Percentiles rank a stretch among this genome's conserved stretches.
These are phyloP conservation scores for Belgica antarctica DNA, from an alignment of 2,888 invertebrate genomes.

Conservation along the genomic window DNA sequence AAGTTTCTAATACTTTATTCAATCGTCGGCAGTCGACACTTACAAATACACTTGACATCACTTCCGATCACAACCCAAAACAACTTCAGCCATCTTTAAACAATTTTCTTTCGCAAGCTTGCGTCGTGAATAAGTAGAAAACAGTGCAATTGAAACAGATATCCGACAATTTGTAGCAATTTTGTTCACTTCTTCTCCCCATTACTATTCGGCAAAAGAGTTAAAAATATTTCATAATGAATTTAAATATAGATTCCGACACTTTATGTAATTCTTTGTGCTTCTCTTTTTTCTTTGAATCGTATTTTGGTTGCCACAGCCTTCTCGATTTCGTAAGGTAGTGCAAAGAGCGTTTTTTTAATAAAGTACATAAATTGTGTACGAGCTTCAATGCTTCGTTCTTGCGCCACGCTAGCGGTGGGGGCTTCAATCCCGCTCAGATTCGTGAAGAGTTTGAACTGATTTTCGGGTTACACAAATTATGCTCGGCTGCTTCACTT, in stretches of 20 bases:
- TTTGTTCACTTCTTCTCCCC: not conserved
- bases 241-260: slow-evolving; percentile 39
- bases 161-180: not conserved
- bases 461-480: not conserved
- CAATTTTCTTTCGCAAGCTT: too few species aligned
- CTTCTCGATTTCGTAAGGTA: slow-evolving; percentile 34
- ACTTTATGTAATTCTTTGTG: slow-evolving; percentile 14
- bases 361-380: too few species aligned
- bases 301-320: not conserved
- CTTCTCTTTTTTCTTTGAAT: not conserved
- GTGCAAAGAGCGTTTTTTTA: too few species aligned
- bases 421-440: not conserved
- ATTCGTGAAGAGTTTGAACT: not conserved
- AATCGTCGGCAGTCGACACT: too few species aligned
- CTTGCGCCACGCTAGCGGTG: not conserved
- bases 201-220: not conserved
- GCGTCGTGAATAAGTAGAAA: too few species aligned
- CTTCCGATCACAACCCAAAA: too few species aligned
- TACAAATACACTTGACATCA: too few species aligned
- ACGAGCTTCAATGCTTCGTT: too few species aligned
- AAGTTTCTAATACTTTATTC: too few species aligned
- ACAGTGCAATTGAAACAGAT: not conserved
- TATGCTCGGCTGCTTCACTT: not conserved
- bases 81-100: too few species aligned
- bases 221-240: slow-evolving; percentile 31